phyloP scores from a whole-genome alignment of 1,140 invertebrate species.

The Lineus longissimus region DNA sequence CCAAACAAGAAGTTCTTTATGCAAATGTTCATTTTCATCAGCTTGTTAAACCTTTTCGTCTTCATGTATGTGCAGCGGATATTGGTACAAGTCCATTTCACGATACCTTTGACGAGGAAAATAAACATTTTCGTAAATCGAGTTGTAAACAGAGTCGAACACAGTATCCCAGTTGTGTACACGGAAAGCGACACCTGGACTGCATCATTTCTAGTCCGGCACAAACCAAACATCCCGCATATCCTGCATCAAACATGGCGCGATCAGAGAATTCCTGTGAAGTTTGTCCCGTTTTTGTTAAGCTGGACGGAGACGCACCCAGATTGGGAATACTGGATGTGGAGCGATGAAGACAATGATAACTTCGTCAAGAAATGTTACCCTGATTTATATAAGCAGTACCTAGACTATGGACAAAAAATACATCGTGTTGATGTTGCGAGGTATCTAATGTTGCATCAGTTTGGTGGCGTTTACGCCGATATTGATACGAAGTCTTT shows the following conservation, averaged over 20 bases:
- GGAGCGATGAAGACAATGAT: neutral
- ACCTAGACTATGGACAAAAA: neutral
- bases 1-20: no score
- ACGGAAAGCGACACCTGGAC: no score
- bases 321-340: neutral
- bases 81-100: no score
- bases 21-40: no score
- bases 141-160: no score
- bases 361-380: neutral
- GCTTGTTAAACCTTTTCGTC: no score
- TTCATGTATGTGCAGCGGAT: no score
- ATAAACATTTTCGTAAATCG: no score
- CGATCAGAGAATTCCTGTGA: neutral
- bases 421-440: neutral
- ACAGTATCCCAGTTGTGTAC: no score
- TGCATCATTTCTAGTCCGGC: no score
- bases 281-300: neutral
- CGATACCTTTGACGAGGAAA: no score
- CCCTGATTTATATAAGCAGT: neutral
- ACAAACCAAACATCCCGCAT: neutral
- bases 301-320: neutral
- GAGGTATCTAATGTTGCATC: neutral
- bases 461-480: constrained; percentile 2
- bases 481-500: neutral
- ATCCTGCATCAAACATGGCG: constrained; percentile 3